Evolutionary conservation across 2,113 vertebrate genomes (phyloP).

Genomic region (Lamprologus speciosus): DNA sequence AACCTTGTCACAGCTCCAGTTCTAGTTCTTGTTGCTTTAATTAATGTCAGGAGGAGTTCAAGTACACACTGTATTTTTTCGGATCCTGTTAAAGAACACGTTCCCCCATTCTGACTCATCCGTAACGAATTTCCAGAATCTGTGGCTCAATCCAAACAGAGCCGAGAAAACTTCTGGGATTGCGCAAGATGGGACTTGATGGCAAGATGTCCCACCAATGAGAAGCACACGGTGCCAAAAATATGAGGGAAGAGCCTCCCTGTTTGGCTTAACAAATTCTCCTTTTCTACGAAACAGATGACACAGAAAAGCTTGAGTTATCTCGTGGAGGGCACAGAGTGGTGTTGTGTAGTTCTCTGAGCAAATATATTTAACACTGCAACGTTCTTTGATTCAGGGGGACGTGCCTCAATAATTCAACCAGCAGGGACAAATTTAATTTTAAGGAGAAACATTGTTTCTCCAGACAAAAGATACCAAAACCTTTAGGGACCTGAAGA

Average conservation of each 20-base stretch:
- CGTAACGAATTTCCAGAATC: background rate
- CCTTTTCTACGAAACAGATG: background rate
- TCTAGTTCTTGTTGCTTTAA: background rate
- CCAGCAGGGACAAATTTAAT: slow-evolving; percentile 35
- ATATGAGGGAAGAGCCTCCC: background rate
- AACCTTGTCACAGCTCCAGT: background rate
- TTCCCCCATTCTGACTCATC: background rate
- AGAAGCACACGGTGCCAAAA: background rate
- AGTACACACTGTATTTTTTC: background rate
- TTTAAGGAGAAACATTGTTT: slow-evolving; percentile 45
- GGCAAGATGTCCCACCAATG: background rate
- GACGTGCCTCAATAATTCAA: slow-evolving; percentile 27
- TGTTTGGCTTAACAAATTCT: background rate
- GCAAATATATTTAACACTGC: slow-evolving; percentile 4
- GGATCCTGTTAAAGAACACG: background rate
- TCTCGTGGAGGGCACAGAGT: background rate
- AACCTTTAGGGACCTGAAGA: slow-evolving; percentile 18
- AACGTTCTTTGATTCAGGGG: background rate
- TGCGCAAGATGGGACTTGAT: background rate
- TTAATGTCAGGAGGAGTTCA: background rate
- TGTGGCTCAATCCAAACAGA: background rate
- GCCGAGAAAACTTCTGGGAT: background rate
- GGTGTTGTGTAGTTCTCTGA: background rate
- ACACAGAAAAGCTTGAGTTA: background rate
- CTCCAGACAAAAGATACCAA: background rate